Evolutionary conservation across 2,797 vertebrate genomes (phyloP), one percentile per base, ranked within the genome.

Genomic region (Amphiprion clarkii): DNA sequence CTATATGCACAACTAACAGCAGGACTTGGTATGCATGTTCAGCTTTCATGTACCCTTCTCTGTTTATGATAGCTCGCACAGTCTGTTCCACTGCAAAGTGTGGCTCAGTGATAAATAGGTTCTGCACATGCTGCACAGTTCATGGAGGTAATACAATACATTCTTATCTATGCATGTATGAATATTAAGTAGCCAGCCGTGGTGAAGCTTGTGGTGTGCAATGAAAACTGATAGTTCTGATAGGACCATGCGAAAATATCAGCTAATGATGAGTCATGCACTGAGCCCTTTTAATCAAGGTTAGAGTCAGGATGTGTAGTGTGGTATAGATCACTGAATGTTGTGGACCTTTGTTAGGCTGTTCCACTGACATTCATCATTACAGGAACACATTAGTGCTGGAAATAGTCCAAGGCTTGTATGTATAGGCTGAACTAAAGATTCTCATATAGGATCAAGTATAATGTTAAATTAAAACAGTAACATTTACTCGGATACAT

Each of bases 61-160:
- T 56, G 74, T 86, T 87, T 74, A 67, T 79, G 78, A 84, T 81
- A 81, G 79, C 75, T 71, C 53, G 65, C 65, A 42, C 65, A 44
- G 58, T 69, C 60, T 67, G 52, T 44, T 76, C 77, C 80, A 59
- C 31, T 17, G 67, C 74, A 77, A 61, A 58, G 74, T 74, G 82
- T 81, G 75, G 74, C 76, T 81, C 67, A 2, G 76, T 82, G 71
- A 88, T 89, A 83, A 88, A 92, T 86, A 77, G 79, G 49, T 88
- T 79, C 75, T 71, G 76, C 75, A 70, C 78, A 72, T 31, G 12
- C 61, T 29, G 69, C 67, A 70, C 79, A 73, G 67, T 83, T 69
- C 49, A 66, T 71, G 77, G 82, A 78, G 79, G 82, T 54, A 85
- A 74, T 84, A 84, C 87, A 82, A 85, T 79, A 75, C 67, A 66